Evolutionary conservation across 2,888 invertebrate genomes (phyloP).

Genomic region (Nemotelus pantherinus): DNA sequence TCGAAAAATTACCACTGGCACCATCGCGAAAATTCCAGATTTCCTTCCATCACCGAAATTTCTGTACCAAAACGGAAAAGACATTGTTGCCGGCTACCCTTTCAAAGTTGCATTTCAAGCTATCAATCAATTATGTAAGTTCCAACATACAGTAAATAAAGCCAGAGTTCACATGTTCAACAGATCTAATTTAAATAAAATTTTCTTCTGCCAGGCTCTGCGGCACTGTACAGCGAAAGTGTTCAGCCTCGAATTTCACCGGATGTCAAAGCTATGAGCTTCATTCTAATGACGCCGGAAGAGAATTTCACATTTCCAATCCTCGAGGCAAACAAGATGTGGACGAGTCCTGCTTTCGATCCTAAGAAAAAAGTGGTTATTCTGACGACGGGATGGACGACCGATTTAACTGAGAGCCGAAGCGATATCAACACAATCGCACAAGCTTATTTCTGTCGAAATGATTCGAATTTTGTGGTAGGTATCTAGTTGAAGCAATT

Average conservation of each 20-base stretch:
- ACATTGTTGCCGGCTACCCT: constrained; percentile 61
- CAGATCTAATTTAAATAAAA: background rate
- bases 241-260: constrained; percentile 58
- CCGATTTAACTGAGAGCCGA: constrained; percentile 58
- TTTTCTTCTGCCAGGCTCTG: constrained; percentile 56
- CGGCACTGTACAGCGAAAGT: constrained; percentile 57
- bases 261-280: constrained; percentile 58
- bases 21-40: constrained; percentile 42
- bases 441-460: constrained; percentile 61
- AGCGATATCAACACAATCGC: constrained; percentile 56
- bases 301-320: constrained; percentile 58
- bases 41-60: constrained; percentile 52
- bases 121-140: constrained; percentile 60
- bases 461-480: constrained; percentile 62
- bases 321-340: constrained; percentile 57
- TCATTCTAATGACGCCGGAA: constrained; percentile 59
- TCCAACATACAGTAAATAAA: constrained; percentile 15
- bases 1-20: constrained; percentile 20
- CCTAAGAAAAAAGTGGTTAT: constrained; percentile 58
- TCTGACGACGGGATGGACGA: constrained; percentile 63
- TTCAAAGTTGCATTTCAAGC: constrained; percentile 59
- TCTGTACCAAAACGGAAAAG: constrained; percentile 59
- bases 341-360: constrained; percentile 60
- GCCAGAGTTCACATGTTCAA: background rate
- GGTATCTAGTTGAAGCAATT: constrained; percentile 46